These are phyloP conservation scores for Sebastes melanostomus DNA, from an alignment of 2,797 vertebrate genomes.

Conservation along the genomic window DNA sequence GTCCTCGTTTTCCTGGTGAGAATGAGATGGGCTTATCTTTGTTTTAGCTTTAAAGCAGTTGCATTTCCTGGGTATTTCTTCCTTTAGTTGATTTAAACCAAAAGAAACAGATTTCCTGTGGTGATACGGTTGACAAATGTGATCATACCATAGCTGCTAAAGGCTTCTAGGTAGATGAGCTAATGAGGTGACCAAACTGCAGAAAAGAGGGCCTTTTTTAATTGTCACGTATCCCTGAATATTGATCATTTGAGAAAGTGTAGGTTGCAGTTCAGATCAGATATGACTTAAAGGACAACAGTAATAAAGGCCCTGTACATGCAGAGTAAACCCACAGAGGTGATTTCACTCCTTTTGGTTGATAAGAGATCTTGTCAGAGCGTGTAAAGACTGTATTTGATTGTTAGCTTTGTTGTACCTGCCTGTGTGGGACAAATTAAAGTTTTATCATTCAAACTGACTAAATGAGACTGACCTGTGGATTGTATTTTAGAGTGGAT, in stretches of 20 bases:
- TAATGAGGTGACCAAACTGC: neutral
- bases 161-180: neutral
- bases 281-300: neutral
- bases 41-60: neutral
- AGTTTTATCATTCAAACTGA: too few relatives aligned
- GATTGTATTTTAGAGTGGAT: constrained; percentile 4
- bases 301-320: neutral
- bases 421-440: neutral
- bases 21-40: neutral
- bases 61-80: neutral
- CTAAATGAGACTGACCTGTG: neutral
- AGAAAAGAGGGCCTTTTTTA: neutral
- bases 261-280: neutral
- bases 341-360: neutral
- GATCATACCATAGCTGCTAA: neutral
- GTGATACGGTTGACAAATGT: neutral
- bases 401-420: neutral
- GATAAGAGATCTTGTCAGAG: neutral
- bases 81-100: neutral
- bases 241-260: neutral
- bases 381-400: neutral
- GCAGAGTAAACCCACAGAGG: neutral
- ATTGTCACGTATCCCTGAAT: neutral
- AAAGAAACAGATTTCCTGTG: neutral
- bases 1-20: neutral